These are phyloP conservation scores for Mimachlamys varia DNA, from an alignment of 2,888 invertebrate species.

Conservation along the genomic window DNA sequence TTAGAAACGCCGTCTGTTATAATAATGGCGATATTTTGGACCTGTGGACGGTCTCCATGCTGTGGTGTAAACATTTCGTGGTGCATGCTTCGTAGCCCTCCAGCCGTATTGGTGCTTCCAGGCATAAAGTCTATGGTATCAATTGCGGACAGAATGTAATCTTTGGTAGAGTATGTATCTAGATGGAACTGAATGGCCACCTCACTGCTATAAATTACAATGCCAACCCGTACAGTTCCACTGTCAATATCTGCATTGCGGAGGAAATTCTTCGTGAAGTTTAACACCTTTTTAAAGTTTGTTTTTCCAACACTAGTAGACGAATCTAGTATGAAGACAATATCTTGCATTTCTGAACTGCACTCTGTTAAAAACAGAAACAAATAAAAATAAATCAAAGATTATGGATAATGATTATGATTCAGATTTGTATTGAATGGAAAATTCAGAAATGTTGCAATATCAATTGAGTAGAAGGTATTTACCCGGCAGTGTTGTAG, in stretches of 20 bases:
- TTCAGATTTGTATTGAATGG: too few relatives aligned
- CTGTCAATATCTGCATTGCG: slow-evolving; percentile 67
- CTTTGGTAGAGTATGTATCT: slow-evolving; percentile 61
- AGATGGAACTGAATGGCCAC: slow-evolving; percentile 71
- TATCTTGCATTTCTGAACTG: slow-evolving; percentile 61
- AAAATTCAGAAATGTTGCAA: too few relatives aligned
- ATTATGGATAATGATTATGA: too few relatives aligned
- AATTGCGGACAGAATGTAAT: slow-evolving; percentile 66
- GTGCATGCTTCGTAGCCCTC: slow-evolving; percentile 69
- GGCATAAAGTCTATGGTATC: slow-evolving; percentile 68
- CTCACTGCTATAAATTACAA: slow-evolving; percentile 71
- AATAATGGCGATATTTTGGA: slow-evolving; percentile 72
- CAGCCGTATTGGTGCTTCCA: slow-evolving; percentile 77
- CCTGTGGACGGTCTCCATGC: slow-evolving; percentile 73
- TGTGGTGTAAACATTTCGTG: slow-evolving; percentile 66
- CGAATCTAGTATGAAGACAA: slow-evolving; percentile 74
- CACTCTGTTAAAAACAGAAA: slow-evolving; percentile 51
- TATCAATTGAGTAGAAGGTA: too few relatives aligned
- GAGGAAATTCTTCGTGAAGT: slow-evolving; percentile 70
- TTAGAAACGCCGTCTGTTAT: slow-evolving; percentile 78
- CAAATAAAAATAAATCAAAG: not conserved
- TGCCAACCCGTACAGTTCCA: slow-evolving; percentile 72
- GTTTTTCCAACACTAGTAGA: slow-evolving; percentile 73
- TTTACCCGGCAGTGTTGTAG: not conserved
- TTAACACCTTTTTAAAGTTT: slow-evolving; percentile 68